phyloP scores from a whole-genome alignment of 2,888 invertebrate genomes.

The Dysmachus trigonus region DNA sequence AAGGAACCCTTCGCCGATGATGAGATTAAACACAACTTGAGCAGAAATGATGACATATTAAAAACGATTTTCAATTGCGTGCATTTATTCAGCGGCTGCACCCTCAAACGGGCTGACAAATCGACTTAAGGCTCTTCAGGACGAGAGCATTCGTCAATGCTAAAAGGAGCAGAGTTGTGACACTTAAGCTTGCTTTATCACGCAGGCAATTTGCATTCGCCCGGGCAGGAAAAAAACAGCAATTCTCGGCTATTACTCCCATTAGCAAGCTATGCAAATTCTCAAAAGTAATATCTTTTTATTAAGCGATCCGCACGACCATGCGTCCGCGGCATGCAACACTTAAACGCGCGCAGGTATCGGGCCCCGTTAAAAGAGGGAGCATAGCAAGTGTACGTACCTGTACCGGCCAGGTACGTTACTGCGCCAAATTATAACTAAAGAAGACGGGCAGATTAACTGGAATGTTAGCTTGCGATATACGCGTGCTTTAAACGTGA shows the following conservation, averaged over 20 bases:
- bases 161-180: background rate
- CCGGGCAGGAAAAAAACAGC: background rate
- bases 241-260: background rate
- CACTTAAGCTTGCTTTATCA: background rate
- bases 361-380: background rate
- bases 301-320: background rate
- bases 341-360: background rate
- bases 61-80: background rate
- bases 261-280: background rate
- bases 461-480: constrained; percentile 44
- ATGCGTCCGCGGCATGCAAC: background rate
- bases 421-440: background rate
- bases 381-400: background rate
- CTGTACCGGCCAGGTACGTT: background rate
- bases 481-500: constrained; percentile 48
- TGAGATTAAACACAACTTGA: constrained; percentile 2
- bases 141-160: background rate
- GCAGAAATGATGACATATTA: constrained; percentile 27
- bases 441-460: constrained; percentile 20
- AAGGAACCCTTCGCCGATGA: background rate
- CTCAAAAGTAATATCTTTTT: background rate
- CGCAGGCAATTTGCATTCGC: background rate
- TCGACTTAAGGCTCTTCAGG: background rate
- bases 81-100: background rate
- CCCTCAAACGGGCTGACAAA: background rate